Conservation (phyloP, 2,113 vertebrate species). For the Trematomus loennbergii region DNA sequence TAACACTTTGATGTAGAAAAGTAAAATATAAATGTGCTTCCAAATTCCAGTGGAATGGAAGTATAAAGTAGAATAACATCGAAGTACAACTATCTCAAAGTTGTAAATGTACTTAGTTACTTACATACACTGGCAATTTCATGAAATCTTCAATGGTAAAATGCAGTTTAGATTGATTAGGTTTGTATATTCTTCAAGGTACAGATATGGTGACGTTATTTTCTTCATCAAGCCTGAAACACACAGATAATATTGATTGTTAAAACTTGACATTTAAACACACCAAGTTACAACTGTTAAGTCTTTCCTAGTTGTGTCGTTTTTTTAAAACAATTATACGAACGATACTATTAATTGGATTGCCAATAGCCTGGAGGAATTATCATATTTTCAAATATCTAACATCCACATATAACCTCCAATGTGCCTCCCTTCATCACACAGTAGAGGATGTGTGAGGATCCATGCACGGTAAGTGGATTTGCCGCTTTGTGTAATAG, state of each 20-base stretch:
- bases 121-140: not conserved
- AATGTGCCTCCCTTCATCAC: constrained; percentile 17
- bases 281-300: not conserved
- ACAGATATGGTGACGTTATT: too few relatives aligned
- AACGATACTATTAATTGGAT: not conserved
- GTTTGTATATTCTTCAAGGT: not conserved
- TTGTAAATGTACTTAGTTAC: too few relatives aligned
- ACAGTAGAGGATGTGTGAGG: constrained; percentile 30
- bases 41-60: too few relatives aligned
- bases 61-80: too few relatives aligned
- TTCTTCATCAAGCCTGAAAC: not conserved
- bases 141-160: constrained; percentile 31
- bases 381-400: constrained; percentile 6
- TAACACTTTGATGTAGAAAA: too few relatives aligned
- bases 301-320: too few relatives aligned
- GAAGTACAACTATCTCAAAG: too few relatives aligned
- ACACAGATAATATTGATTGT: not conserved
- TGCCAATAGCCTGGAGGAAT: not conserved
- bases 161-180: constrained; percentile 12
- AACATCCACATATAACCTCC: constrained; percentile 13
- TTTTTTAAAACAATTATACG: not conserved
- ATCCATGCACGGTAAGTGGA: constrained; percentile 49
- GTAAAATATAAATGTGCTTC: too few relatives aligned
- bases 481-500: constrained; percentile 44
- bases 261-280: not conserved